phyloP scores from a whole-genome alignment of 2,888 invertebrate species.

The Pyrrhosoma nymphula region DNA sequence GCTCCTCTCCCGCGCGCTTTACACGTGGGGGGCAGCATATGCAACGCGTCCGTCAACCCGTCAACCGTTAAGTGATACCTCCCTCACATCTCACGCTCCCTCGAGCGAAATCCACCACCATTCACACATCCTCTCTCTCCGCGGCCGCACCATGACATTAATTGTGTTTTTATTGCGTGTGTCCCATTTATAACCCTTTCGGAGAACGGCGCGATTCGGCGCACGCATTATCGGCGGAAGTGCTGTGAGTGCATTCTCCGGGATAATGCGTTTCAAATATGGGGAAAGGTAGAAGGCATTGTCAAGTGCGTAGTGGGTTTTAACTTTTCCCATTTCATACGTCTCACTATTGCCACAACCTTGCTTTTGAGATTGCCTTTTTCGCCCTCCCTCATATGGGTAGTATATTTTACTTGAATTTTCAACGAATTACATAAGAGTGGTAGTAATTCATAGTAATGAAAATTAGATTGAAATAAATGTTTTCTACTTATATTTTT shows the following conservation, averaged over 20 bases:
- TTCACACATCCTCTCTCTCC: neutral
- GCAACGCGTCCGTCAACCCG: neutral
- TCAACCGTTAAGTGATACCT: constrained; percentile 22
- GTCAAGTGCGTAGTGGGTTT: too few relatives aligned
- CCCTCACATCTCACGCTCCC: neutral
- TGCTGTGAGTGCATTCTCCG: neutral
- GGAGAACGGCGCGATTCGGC: neutral
- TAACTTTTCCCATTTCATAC: too few relatives aligned
- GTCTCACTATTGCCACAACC: too few relatives aligned
- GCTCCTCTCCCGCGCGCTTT: neutral
- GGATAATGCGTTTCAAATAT: too few relatives aligned
- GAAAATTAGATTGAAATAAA: too few relatives aligned
- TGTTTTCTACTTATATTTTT: too few relatives aligned
- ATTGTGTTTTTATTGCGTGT: constrained; percentile 7
- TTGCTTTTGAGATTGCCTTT: too few relatives aligned
- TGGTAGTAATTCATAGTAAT: too few relatives aligned
- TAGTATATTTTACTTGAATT: too few relatives aligned
- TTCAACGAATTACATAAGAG: too few relatives aligned
- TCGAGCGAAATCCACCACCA: neutral
- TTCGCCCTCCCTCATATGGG: too few relatives aligned
- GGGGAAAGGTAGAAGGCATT: neutral
- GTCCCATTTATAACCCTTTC: neutral
- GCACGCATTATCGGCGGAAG: neutral
- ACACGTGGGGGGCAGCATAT: neutral
- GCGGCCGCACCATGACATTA: neutral